Evolutionary conservation across 1,140 invertebrate species (phyloP), one percentile per base, ranked within the genome.

Genomic region (Ganaspis sp.): DNA sequence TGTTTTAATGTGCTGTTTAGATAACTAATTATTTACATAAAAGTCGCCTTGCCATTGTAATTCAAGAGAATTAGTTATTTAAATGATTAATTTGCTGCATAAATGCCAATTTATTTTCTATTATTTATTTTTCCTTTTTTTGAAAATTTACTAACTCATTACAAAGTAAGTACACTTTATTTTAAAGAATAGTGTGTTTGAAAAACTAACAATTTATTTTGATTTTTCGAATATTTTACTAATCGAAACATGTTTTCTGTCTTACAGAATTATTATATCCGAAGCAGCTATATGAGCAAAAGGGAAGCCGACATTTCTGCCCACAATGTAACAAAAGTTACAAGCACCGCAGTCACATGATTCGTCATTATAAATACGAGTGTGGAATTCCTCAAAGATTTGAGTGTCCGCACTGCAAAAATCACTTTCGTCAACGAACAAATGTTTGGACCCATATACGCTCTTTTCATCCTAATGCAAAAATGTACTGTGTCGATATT

Each of bases 391-490:
- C 86, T 19, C 86, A 87, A 23, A 87, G 81, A 53, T 82, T 89
- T 74, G 81, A 88, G 72, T 90, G 87, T 34, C 87, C 87, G 0
- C 85, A 87, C 40, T 90, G 88, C 38, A 76, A 75, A n/a, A 80
- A 85, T 9, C 87, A 86, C 38, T 88, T 88, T 85, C 89, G 90
- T 23, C 89, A 92, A 69, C 88, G 89, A 1, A 82, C 85, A 26
- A 95, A 95, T 87, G 91, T 96, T 9, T 94, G 94, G 70, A 94
- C 95, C 29, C 95, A 96, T 86, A 94, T 95, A 45, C 78, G 87
- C n/a, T 86, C 83, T 1, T 84, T 89, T 37, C 90, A 90, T 81
- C 85, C 85, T 9, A 80, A 87, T 64, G 49, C 72, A 9, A 83
- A 88, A 69, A 86, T 91, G 17, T 90, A 86, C 69, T 90, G 90